phyloP scores from a whole-genome alignment of 2,888 invertebrate species.

The Malachius bipustulatus region DNA sequence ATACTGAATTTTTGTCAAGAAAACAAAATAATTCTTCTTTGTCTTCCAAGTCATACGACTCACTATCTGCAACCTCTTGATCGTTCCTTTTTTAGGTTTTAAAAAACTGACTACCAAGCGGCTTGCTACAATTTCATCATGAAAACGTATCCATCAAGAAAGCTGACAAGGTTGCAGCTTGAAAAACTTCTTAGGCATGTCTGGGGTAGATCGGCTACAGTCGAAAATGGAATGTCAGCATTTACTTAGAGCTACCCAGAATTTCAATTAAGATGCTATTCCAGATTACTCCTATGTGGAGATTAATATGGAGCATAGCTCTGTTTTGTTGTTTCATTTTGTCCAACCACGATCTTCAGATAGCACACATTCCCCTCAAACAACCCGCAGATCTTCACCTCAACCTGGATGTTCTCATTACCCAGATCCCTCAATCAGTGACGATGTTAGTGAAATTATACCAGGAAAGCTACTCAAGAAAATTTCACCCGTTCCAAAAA shows the following conservation, averaged over 20 bases:
- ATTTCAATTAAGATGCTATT: conserved; percentile 15
- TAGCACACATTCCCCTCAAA: too few species aligned
- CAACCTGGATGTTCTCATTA: conserved; percentile 11
- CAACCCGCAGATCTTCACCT: conserved; percentile 10
- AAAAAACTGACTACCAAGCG: conserved; percentile 21
- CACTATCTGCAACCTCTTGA: too few species aligned
- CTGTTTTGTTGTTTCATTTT: too few species aligned
- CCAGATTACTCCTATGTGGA: conserved; percentile 20
- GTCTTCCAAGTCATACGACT: too few species aligned
- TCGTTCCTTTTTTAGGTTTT: too few species aligned
- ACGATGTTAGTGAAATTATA: too few species aligned
- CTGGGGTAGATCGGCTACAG: conserved; percentile 15
- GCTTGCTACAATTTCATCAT: conserved; percentile 15
- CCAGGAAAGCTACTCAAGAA: too few species aligned
- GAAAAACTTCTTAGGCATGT: conserved; percentile 15
- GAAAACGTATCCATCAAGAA: conserved; percentile 15
- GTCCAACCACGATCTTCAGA: background rate
- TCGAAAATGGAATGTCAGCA: conserved; percentile 13
- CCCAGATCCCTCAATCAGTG: conserved; percentile 9
- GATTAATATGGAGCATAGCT: too few species aligned
- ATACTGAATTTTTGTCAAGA: conserved; percentile 20
- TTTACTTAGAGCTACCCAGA: conserved; percentile 13
- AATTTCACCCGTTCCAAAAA: conserved; percentile 12
- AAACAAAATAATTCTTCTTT: conserved; percentile 23
- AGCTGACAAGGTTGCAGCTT: conserved; percentile 16